Evolutionary conservation across 2,888 invertebrate genomes (phyloP), one percentile per base, ranked within the genome.

Genomic region (Drosophila conformis): DNA sequence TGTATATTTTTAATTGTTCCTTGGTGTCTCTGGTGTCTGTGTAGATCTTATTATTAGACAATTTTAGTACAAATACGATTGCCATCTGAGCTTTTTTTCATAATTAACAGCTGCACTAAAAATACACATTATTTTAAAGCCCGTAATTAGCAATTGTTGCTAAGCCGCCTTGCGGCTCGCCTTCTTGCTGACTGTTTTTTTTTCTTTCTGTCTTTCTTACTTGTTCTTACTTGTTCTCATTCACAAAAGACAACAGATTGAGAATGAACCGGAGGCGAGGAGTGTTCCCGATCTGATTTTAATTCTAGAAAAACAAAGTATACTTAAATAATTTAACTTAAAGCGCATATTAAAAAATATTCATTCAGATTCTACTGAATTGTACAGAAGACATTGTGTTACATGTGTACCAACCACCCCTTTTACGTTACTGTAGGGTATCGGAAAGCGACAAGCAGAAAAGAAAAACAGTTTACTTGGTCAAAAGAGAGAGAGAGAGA

Each of bases 101-200:
- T 83, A 83, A 83, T 85, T 73, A 83, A 83, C 86, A 83, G 76
- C 78, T 85, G 85, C 48, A 59, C 49, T 68, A 31, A 49, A 65
- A 64, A 52, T 68, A 63, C 52, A 27, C 15, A 36, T 42, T 54
- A 29, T 58, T 74, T 69, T 68, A 54, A 57, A 68, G 40, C 61
- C 60, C 59, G 70, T 78, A 78, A 82, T 82, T 80, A 76, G 68
- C 68, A 83, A 67, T 74, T 80, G 68, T 66, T 69, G 65, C 77
- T 52, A 73, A 69, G 69, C 61, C 33, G 61, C 46, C 46, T 25
- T 8, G 25, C 15, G 21, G 8, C 7, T 4, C 15, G 15, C 7
- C 8, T 46, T 7, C 48, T 53, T 51, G 42, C 40, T 56, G 58
- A 36, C 42, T 58, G 56, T n/a, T 52, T 65, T 18, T 35, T 51